phyloP scores from a whole-genome alignment of 2,888 invertebrate species.

The Pachliopta kotzebuea region DNA sequence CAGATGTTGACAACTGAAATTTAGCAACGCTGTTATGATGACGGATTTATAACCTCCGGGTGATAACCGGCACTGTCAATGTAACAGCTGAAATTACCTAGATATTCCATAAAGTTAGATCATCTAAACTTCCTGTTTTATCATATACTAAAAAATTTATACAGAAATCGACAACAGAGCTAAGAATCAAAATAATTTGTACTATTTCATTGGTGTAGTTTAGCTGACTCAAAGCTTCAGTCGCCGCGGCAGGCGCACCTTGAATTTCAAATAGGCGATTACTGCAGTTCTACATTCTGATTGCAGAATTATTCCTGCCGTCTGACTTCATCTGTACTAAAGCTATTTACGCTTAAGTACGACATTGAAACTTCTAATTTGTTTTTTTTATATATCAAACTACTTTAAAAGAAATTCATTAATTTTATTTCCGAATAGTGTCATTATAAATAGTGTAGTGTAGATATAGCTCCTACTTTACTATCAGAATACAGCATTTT shows the following conservation, averaged over 20 bases:
- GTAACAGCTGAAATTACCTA: too few species aligned
- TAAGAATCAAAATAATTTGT: not conserved
- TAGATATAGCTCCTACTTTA: too few species aligned
- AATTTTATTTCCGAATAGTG: too few species aligned
- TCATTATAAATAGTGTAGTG: too few species aligned
- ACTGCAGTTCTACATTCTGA: slow-evolving; percentile 3
- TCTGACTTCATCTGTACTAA: not conserved
- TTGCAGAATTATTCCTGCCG: not conserved
- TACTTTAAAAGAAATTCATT: too few species aligned
- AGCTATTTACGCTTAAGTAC: not conserved
- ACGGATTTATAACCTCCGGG: too few species aligned
- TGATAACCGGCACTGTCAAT: too few species aligned
- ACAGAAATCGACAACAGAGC: not conserved
- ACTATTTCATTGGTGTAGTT: not conserved
- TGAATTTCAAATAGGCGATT: not conserved
- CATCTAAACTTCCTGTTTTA: too few species aligned
- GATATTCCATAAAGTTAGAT: too few species aligned
- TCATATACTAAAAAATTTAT: too few species aligned
- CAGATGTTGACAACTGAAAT: not conserved
- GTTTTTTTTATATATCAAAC: not conserved
- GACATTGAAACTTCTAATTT: not conserved
- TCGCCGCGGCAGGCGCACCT: not conserved
- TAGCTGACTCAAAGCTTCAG: not conserved
- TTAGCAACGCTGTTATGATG: not conserved
- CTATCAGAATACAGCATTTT: too few species aligned